Conservation (phyloP, 2,888 invertebrate species). For the Cephus spinipes region DNA sequence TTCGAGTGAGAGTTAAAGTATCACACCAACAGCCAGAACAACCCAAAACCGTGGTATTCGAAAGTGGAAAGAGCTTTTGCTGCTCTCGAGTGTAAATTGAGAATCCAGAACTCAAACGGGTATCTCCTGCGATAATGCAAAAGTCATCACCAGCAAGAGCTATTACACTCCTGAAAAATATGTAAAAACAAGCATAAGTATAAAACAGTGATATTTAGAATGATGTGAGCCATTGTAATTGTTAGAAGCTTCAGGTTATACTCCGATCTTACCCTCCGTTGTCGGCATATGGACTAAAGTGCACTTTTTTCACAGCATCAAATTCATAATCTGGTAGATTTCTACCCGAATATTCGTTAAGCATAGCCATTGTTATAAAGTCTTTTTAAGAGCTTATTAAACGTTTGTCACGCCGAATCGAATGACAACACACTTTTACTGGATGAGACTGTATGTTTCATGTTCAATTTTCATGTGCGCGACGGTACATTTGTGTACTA, state of each 20-base stretch:
- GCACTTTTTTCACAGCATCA: slow-evolving; percentile 68
- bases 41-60: slow-evolving; percentile 88
- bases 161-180: slow-evolving; percentile 82
- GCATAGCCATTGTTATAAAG: slow-evolving; percentile 45
- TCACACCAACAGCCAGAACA: slow-evolving; percentile 99
- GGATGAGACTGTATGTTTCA: neutral
- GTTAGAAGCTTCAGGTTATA: slow-evolving; percentile 34
- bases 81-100: slow-evolving; percentile 90
- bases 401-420: neutral
- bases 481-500: neutral
- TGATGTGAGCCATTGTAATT: slow-evolving; percentile 12
- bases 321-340: slow-evolving; percentile 66
- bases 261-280: slow-evolving; percentile 78
- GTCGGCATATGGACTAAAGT: slow-evolving; percentile 78
- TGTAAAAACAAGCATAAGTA: no score
- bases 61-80: slow-evolving; percentile 87
- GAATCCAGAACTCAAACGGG: slow-evolving; percentile 91
- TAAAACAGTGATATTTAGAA: slow-evolving; percentile 4
- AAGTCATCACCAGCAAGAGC: slow-evolving; percentile 97
- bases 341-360: slow-evolving; percentile 62
- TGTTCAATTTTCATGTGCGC: neutral
- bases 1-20: slow-evolving; percentile 87
- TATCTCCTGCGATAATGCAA: slow-evolving; percentile 95
- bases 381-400: neutral
- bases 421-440: slow-evolving; percentile 6